Conservation (phyloP, 2,888 invertebrate species). For the Geotrupes spiniger region DNA sequence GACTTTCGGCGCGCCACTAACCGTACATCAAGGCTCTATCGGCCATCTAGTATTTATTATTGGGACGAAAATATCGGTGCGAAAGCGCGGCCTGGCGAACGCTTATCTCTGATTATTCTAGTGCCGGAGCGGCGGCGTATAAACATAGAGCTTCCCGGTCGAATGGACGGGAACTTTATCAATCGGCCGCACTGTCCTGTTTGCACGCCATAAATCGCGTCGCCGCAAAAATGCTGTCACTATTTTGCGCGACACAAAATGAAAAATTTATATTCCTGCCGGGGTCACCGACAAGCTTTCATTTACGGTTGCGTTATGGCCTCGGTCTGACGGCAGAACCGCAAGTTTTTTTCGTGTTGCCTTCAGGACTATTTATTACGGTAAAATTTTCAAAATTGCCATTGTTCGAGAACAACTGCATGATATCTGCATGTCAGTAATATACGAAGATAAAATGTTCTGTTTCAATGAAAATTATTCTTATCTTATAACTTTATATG, state of each 20-base stretch:
- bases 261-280: neutral
- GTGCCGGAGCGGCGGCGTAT: neutral
- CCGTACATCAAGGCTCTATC: conserved; percentile 22
- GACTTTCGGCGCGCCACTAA: conserved; percentile 9
- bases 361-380: too few species aligned
- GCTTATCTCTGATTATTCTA: conserved; percentile 20
- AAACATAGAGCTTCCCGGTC: neutral
- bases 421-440: too few species aligned
- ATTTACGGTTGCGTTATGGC: too few species aligned
- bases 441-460: too few species aligned
- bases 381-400: too few species aligned
- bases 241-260: neutral
- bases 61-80: conserved; percentile 24
- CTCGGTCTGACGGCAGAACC: too few species aligned
- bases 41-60: conserved; percentile 27
- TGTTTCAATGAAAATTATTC: too few species aligned
- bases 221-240: conserved; percentile 13
- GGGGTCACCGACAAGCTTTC: too few species aligned
- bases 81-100: conserved; percentile 19
- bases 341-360: too few species aligned
- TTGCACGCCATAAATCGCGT: conserved; percentile 27
- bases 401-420: too few species aligned
- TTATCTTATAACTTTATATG: too few species aligned
- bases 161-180: conserved; percentile 22
- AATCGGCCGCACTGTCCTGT: conserved; percentile 24